phyloP scores from a whole-genome alignment of 2,888 invertebrate genomes.

The Erebia palarica region DNA sequence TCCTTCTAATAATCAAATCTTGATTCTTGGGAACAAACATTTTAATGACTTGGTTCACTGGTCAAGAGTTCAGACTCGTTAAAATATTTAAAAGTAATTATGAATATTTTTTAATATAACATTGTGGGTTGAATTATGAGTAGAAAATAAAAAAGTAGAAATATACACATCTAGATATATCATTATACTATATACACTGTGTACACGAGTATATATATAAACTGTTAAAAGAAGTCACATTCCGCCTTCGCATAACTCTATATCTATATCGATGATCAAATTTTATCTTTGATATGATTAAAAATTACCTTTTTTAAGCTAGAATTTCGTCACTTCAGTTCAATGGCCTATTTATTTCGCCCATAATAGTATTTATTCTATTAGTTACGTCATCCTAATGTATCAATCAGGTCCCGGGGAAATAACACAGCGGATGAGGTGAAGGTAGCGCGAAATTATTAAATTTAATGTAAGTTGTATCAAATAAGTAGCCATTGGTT shows the following conservation, averaged over 20 bases:
- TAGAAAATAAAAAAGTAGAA: background rate
- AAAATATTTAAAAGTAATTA: too few relatives aligned
- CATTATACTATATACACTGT: constrained; percentile 5
- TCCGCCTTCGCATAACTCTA: constrained; percentile 6
- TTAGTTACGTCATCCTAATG: background rate
- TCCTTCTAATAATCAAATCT: too few relatives aligned
- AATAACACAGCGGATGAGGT: background rate
- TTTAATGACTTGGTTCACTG: too few relatives aligned
- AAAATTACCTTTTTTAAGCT: constrained; percentile 8
- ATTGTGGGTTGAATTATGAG: too few relatives aligned
- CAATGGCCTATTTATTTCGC: constrained; percentile 7
- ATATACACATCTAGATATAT: background rate
- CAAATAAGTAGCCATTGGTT: background rate
- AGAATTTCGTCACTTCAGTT: background rate
- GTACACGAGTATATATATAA: too few relatives aligned
- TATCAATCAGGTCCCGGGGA: background rate
- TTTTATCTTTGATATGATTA: background rate
- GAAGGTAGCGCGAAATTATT: background rate
- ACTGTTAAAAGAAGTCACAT: background rate
- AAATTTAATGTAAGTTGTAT: background rate
- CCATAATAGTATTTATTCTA: constrained; percentile 4
- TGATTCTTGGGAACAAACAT: too few relatives aligned
- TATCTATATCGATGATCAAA: background rate
- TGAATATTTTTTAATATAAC: too few relatives aligned
- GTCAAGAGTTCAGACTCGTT: too few relatives aligned